phyloP scores from a whole-genome alignment of 2,113 vertebrate genomes.

The Microtus montanus region DNA sequence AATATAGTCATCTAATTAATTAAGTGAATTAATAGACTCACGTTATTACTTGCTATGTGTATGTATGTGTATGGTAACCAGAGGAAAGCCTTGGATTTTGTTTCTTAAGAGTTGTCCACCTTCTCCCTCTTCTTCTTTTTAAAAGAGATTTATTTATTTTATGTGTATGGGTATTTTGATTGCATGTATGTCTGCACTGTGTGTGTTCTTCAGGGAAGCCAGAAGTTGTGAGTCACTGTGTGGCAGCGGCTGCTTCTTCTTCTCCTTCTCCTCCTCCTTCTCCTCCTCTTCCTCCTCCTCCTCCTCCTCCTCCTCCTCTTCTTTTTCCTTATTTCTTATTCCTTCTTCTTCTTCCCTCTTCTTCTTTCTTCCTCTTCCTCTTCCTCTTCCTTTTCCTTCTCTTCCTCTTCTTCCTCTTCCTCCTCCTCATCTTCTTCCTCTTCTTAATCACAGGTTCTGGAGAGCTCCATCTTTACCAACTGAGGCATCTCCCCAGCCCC shows the following conservation, averaged over 20 bases:
- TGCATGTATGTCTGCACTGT: not conserved
- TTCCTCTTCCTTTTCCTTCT: too few relatives aligned
- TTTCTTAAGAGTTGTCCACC: not conserved
- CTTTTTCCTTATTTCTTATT: too few relatives aligned
- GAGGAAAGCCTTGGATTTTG: not conserved
- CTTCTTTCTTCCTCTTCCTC: not conserved
- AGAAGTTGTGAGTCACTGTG: not conserved
- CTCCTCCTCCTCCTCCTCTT: too few relatives aligned
- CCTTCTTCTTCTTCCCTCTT: not conserved
- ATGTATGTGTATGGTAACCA: not conserved
- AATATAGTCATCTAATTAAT: not conserved
- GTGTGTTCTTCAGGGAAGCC: not conserved
- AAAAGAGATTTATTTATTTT: not conserved
- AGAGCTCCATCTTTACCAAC: not conserved
- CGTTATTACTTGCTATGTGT: not conserved
- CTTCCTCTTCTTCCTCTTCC: not conserved
- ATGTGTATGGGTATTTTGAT: not conserved
- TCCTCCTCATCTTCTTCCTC: too few relatives aligned
- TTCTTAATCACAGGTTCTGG: not conserved
- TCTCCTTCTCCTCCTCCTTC: too few relatives aligned
- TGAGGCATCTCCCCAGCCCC: not conserved
- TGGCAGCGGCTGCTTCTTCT: too few relatives aligned
- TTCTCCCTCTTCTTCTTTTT: not conserved
- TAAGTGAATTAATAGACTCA: not conserved
- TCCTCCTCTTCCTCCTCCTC: too few relatives aligned